These are phyloP conservation scores for Chrysolina haemoptera DNA, from an alignment of 2,888 invertebrate species.

Conservation along the genomic window DNA sequence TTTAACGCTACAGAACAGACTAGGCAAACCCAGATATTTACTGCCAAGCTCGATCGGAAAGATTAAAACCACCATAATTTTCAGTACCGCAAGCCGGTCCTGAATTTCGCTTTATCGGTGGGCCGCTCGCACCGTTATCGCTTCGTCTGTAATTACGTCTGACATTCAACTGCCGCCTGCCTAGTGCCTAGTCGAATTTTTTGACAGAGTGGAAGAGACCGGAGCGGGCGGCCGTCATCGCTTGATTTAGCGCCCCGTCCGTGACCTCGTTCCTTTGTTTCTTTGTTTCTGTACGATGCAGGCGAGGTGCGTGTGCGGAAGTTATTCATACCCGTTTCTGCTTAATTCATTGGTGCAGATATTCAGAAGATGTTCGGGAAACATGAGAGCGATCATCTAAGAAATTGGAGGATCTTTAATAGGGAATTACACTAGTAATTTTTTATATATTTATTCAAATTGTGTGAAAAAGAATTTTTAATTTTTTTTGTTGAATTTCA, in stretches of 20 bases:
- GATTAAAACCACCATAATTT: no score
- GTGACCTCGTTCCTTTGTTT: constrained; percentile 18
- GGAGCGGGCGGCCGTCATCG: constrained; percentile 3
- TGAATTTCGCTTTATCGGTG: constrained; percentile 5
- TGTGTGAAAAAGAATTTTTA: no score
- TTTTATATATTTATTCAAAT: no score
- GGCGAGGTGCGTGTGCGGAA: background rate
- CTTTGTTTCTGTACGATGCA: background rate
- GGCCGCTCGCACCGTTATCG: constrained; percentile 16
- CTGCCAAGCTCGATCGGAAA: no score
- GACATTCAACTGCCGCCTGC: background rate
- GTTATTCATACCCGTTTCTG: background rate
- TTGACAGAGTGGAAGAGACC: constrained; percentile 22
- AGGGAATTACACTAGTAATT: no score
- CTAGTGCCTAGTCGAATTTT: constrained; percentile 9
- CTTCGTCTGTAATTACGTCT: constrained; percentile 5
- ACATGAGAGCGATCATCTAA: no score
- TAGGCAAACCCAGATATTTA: no score
- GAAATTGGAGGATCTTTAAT: no score
- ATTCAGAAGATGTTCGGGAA: background rate
- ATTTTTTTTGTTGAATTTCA: no score
- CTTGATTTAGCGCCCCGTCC: constrained; percentile 15
- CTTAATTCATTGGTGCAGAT: background rate
- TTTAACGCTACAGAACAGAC: no score
- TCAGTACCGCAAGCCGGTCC: background rate